phyloP scores from a whole-genome alignment of 2,888 invertebrate species.

The Synanthedon tipuliformis region DNA sequence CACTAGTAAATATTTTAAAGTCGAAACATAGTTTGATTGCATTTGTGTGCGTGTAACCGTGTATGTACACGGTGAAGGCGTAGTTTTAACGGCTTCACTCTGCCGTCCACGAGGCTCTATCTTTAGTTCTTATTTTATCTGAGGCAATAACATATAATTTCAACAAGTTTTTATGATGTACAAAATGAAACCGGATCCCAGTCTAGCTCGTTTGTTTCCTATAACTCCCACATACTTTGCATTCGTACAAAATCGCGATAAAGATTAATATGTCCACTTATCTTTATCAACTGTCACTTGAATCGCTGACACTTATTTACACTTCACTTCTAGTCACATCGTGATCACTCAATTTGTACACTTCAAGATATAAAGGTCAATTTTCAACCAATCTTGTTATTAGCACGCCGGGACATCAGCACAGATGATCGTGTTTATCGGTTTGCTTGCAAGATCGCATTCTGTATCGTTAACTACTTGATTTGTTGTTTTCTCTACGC shows the following conservation, averaged over 20 bases:
- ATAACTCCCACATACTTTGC: neutral
- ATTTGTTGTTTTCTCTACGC: slow-evolving; percentile 80
- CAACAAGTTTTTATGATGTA: neutral
- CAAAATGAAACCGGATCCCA: neutral
- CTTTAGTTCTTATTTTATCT: no score
- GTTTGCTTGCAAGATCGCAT: slow-evolving; percentile 75
- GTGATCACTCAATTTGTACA: slow-evolving; percentile 1
- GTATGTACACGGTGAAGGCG: no score
- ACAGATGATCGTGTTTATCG: slow-evolving; percentile 76
- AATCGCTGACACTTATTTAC: slow-evolving; percentile 3
- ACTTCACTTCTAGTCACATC: slow-evolving; percentile 1
- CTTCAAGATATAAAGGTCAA: neutral
- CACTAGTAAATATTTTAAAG: no score
- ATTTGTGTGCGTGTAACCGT: no score
- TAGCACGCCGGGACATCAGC: slow-evolving; percentile 59
- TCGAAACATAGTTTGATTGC: no score
- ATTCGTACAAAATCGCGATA: neutral
- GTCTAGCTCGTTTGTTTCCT: slow-evolving; percentile 1
- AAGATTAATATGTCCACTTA: no score
- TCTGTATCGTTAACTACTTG: slow-evolving; percentile 78
- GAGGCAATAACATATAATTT: neutral
- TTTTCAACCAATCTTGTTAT: slow-evolving; percentile 4
- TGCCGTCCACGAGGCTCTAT: no score
- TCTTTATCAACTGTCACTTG: slow-evolving; percentile 4
- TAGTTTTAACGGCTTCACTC: no score